Conservation (phyloP, 2,888 invertebrate genomes). For the Muschampia plurimacula region DNA sequence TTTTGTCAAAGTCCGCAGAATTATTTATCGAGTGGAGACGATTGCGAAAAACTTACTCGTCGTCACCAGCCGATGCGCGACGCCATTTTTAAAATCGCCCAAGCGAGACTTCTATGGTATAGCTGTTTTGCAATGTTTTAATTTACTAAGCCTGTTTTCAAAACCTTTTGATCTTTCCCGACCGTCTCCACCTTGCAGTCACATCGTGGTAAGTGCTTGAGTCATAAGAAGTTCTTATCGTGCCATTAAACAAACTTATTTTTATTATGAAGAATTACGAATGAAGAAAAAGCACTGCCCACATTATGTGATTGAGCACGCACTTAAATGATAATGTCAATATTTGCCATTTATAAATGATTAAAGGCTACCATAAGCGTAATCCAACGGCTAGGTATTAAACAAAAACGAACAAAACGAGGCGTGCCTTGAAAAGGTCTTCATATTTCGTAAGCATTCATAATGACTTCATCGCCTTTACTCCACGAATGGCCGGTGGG, state of each 20-base stretch:
- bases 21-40: conserved; percentile 85
- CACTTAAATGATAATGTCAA: conserved; percentile 32
- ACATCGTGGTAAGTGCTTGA: conserved; percentile 43
- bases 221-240: conserved; percentile 14
- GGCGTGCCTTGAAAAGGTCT: conserved; percentile 46
- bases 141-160: conserved; percentile 67
- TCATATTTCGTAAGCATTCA: conserved; percentile 66
- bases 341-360: conserved; percentile 45
- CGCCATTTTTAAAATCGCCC: conserved; percentile 82
- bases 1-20: conserved; percentile 84
- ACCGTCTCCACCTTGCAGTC: conserved; percentile 63
- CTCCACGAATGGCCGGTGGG: conserved; percentile 54
- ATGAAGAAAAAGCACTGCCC: conserved; percentile 16
- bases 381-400: conserved; percentile 49
- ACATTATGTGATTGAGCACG: conserved; percentile 8
- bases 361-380: conserved; percentile 45
- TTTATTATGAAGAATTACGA: conserved; percentile 19
- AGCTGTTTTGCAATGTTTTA: conserved; percentile 82
- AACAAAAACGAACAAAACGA: conserved; percentile 50
- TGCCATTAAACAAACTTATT: conserved; percentile 5
- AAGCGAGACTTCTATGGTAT: conserved; percentile 71
- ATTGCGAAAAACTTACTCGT: conserved; percentile 83
- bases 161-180: conserved; percentile 71
- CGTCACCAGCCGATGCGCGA: conserved; percentile 71
- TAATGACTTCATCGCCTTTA: conserved; percentile 72